Evolutionary conservation across 92 coral and sea anemone genomes (phyloP), one percentile per base, ranked within the genome.

Genomic region (Actinernus sp.): DNA sequence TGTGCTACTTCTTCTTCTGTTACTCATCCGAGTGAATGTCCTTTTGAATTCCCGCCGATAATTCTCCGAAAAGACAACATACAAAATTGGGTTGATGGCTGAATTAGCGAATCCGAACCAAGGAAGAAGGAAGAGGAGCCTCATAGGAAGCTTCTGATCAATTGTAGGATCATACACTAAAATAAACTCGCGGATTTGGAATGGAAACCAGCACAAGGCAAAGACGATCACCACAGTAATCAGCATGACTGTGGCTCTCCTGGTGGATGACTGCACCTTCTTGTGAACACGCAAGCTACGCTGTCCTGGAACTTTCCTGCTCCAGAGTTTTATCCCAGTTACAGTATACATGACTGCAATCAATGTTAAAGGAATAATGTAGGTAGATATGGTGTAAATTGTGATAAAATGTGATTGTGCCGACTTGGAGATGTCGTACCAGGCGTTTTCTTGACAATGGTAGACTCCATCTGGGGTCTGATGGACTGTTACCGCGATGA

Each of bases 21-120:
- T 45, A 26, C 66, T 31, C 37, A 29, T 31, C 3, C 41, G 60
- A 20, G 66, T 70, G 34, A 70, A 70, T 0, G 78, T 58, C 52
- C 88, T 69, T 11, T 74, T 49, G 68, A 87, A 81, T 49, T 87
- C 93, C 18, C 76, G 93, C 10, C 85, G 88, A 52, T 74, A 87
- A 12, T 87, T 87, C 50, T 64, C 88, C n/a, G 93, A 87, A 49
- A 87, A 87, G 14, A 81, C 52, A 16, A 87, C 88, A 30, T 87
- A 87, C 18, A 87, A 58, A 16, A 87, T 68, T 9, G 93, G 93
- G 49, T 87, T 87, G 31, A 87, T 70, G 16, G 93, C 93, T 17
- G 84, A 58, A 60, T 87, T 87, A 5, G 81, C 76, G 32, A 60
- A 87, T 9, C 88, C 93, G 44, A 81, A 38, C 79, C 83, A 87